Conservation (phyloP, 1,140 invertebrate species). For the Camponotus vicinus region DNA sequence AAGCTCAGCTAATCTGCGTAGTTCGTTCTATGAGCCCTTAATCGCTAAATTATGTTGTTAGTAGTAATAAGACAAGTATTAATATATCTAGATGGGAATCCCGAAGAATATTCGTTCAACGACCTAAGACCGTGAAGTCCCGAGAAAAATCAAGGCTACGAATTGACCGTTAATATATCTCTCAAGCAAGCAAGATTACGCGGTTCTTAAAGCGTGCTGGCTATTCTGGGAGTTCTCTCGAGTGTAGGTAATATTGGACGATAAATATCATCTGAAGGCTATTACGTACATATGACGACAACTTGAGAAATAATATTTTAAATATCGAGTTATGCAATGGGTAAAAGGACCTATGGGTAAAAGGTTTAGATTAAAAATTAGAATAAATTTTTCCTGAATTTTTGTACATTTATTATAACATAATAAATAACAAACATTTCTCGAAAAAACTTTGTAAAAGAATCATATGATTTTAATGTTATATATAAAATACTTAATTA, state of each 20-base stretch:
- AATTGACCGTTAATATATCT: slow-evolving; percentile 26
- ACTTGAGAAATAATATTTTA: slow-evolving; percentile 32
- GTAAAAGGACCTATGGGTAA: not conserved
- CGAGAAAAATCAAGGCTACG: slow-evolving; percentile 37
- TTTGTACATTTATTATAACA: too few relatives aligned
- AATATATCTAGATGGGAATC: not conserved
- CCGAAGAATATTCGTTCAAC: slow-evolving; percentile 36
- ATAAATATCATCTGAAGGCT: not conserved
- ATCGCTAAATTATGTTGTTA: not conserved
- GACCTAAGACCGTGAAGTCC: slow-evolving; percentile 36
- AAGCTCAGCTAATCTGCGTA: not conserved
- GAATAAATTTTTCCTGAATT: not conserved
- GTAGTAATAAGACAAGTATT: not conserved
- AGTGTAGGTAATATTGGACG: slow-evolving; percentile 16
- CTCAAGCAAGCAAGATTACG: not conserved
- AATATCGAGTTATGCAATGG: slow-evolving; percentile 21
- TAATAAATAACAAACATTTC: not conserved
- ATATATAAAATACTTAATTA: too few relatives aligned
- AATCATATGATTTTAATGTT: too few relatives aligned
- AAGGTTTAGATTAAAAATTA: not conserved
- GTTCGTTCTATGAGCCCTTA: not conserved
- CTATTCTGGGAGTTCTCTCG: not conserved
- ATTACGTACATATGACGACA: slow-evolving; percentile 19
- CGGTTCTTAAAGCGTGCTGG: slow-evolving; percentile 23
- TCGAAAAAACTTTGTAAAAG: not conserved